Evolutionary conservation across 1,140 invertebrate species (phyloP), one percentile per base, ranked within the genome.

Genomic region (Colletes gigas): DNA sequence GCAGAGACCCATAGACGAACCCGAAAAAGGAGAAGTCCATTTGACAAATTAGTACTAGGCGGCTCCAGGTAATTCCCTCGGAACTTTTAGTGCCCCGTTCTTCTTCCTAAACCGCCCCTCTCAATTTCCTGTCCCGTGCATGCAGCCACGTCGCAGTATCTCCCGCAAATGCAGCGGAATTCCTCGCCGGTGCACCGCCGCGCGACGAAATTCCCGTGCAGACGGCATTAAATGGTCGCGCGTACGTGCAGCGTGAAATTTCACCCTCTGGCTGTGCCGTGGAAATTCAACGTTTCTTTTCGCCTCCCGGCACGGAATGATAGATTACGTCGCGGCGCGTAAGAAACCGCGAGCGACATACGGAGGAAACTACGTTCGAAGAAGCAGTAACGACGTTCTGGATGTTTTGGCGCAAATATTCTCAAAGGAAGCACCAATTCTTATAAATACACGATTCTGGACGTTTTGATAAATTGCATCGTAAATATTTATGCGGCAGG

Each of bases 221-320:
- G 66, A 69, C 66, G 44, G 44, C 67, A 44, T 19, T 77, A 77
- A 70, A 77, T 60, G 44, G 30, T 57, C 60, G 19, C 39, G 77
- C 77, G 69, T 72, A 50, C 60, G 69, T 70, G 59, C 69, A 79
- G 77, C 77, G 60, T 79, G 70, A 79, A 79, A 73, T 79, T 79
- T 79, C 77, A 78, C 77, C 77, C 77, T 62, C 70, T n/a, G 3
- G 14, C 66, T 15, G 19, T 52, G 55, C 17, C 47, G 10, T 8
- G 41, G 12, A 62, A 77, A 30, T 19, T 30, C 41, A 14, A 50
- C 50, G 17, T n/a, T 21, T 63, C 10, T 41, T 54, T 9, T 30
- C 19, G 4, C 19, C 30, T 69, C 5, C 9, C 0, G 14, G 3
- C 9, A 1, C 10, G 50, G 8, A 44, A 75, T 55, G 62, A 75